Evolutionary conservation across 1,140 invertebrate species (phyloP).

Genomic region (Phocides pigmalion): DNA sequence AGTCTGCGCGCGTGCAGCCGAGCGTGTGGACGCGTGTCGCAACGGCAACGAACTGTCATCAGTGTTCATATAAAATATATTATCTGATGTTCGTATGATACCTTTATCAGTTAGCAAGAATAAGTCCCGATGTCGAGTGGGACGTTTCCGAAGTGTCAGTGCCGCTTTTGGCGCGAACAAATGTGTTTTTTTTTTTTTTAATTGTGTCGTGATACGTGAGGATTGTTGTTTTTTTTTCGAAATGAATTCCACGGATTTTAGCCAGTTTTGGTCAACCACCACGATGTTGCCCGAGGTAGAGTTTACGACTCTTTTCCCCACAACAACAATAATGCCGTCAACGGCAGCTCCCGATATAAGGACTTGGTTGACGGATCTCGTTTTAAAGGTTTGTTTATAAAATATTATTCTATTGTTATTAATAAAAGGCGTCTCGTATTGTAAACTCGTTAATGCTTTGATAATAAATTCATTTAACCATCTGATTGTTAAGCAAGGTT

Average conservation of each 20-base stretch:
- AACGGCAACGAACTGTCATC: not conserved
- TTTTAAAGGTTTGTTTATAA: conserved; percentile 58
- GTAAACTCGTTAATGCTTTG: conserved; percentile 22
- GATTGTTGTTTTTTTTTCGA: conserved; percentile 34
- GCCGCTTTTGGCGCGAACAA: conserved; percentile 42
- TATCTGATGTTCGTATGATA: conserved; percentile 62
- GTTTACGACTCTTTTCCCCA: conserved; percentile 27
- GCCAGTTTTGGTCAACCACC: conserved; percentile 43
- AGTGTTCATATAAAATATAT: conserved; percentile 44
- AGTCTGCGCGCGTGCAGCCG: conserved; percentile 39
- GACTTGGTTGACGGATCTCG: conserved; percentile 55
- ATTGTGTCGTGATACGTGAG: not conserved
- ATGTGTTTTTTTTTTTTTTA: conserved; percentile 6
- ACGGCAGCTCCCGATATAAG: conserved; percentile 45
- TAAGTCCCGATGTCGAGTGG: conserved; percentile 35
- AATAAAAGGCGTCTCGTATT: not conserved
- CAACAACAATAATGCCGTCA: conserved; percentile 42
- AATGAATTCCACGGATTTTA: conserved; percentile 62
- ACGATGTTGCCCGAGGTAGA: conserved; percentile 33
- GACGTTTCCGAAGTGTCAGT: conserved; percentile 30
- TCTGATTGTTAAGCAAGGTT: conserved; percentile 6
- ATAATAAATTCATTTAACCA: conserved; percentile 16
- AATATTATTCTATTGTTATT: conserved; percentile 8
- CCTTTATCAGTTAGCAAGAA: conserved; percentile 47
- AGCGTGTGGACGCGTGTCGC: conserved; percentile 42